Conservation (phyloP, 2,113 vertebrate species). For the Haemorhous mexicanus region DNA sequence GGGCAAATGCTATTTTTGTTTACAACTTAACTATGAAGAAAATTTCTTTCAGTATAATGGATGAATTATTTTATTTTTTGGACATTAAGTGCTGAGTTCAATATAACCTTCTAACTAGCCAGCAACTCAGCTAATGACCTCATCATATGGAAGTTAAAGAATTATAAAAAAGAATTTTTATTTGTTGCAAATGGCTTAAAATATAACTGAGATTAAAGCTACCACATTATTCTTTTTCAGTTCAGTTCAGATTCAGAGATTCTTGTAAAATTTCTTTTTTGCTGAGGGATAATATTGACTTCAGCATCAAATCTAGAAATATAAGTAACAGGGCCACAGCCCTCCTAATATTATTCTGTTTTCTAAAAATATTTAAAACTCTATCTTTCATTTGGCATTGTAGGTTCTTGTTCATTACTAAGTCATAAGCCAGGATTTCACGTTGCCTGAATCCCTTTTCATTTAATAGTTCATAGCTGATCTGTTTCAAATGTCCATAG, state of each 20-base stretch:
- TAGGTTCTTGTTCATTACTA: constrained; percentile 21
- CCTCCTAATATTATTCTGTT: constrained; percentile 24
- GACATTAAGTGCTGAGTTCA: constrained; percentile 52
- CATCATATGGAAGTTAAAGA: neutral
- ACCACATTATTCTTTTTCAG: constrained; percentile 30
- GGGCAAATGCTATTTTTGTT: constrained; percentile 40
- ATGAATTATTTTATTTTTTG: constrained; percentile 31
- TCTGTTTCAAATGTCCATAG: constrained; percentile 36
- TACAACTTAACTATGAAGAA: constrained; percentile 31
- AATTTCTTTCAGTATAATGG: constrained; percentile 40
- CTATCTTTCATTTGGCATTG: constrained; percentile 67
- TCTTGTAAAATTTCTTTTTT: constrained; percentile 2
- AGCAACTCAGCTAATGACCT: constrained; percentile 20
- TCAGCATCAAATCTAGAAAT: constrained; percentile 57
- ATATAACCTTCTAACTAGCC: constrained; percentile 20
- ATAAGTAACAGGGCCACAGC: constrained; percentile 25
- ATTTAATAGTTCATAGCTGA: constrained; percentile 35
- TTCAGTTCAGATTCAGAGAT: constrained; percentile 18
- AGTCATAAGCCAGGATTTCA: constrained; percentile 52
- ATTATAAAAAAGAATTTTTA: neutral
- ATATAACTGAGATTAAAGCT: constrained; percentile 41
- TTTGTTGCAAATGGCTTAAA: constrained; percentile 40
- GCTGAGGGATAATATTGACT: constrained; percentile 12
- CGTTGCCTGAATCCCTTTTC: constrained; percentile 49
- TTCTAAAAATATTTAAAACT: constrained; percentile 66